A percentile compares a stretch with the other conserved stretches of the same genome.
These are phyloP conservation scores for Bryconaethiops microstoma DNA, from an alignment of 2,797 vertebrate species.

Conservation along the genomic window DNA sequence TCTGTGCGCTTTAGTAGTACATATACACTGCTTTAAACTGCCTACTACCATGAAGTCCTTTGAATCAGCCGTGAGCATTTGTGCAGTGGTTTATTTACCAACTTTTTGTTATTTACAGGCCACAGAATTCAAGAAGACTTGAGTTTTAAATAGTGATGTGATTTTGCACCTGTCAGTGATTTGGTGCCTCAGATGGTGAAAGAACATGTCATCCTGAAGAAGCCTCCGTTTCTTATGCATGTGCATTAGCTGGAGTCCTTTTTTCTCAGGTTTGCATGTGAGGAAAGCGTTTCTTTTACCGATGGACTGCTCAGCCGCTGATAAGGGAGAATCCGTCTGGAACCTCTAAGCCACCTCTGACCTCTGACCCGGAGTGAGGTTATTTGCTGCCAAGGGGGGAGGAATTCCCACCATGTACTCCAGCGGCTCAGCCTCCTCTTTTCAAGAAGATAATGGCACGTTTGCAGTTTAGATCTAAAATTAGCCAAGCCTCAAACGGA, in stretches of 20 bases:
- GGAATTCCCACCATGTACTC: background rate
- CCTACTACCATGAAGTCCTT: background rate
- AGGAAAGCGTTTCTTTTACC: background rate
- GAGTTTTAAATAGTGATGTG: background rate
- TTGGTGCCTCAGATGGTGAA: background rate
- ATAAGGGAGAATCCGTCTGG: conserved; percentile 48
- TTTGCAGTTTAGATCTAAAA: background rate
- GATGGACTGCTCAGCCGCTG: background rate
- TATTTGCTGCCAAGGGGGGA: conserved; percentile 52
- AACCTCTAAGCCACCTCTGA: conserved; percentile 56
- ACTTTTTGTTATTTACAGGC: background rate
- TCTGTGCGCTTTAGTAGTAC: background rate
- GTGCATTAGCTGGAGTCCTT: conserved; percentile 33
- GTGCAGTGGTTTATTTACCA: conserved; percentile 1
- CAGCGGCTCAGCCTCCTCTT: background rate
- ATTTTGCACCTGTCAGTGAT: conserved; percentile 4
- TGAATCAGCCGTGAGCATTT: background rate
- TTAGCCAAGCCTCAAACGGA: background rate
- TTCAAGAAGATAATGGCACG: background rate
- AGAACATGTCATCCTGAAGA: conserved; percentile 37
- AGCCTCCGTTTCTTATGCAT: conserved; percentile 41
- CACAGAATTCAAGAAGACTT: background rate
- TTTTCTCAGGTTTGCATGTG: background rate
- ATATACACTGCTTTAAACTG: background rate
- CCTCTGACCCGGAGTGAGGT: conserved; percentile 41